A percentile compares a stretch with the other conserved stretches of the same genome.
These are phyloP conservation scores for Nephrocerus scutellatus DNA, from an alignment of 2,888 invertebrate species.

Conservation along the genomic window DNA sequence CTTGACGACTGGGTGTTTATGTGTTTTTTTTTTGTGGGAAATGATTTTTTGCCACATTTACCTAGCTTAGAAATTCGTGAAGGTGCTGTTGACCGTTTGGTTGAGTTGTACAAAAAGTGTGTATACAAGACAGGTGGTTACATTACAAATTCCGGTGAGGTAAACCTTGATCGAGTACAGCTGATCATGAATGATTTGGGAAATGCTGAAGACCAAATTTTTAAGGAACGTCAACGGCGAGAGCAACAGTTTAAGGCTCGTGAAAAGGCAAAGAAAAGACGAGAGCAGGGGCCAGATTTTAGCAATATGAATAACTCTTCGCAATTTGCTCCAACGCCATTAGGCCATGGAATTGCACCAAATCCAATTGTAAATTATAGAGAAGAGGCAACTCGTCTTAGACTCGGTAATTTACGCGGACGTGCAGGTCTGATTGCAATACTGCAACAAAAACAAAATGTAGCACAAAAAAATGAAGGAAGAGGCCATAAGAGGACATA, in stretches of 20 bases:
- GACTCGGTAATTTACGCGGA: slow-evolving; percentile 33
- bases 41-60: slow-evolving; percentile 96
- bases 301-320: slow-evolving; percentile 58
- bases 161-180: slow-evolving; percentile 88
- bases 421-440: slow-evolving; percentile 14
- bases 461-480: slow-evolving; percentile 21
- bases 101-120: slow-evolving; percentile 87
- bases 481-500: slow-evolving; percentile 44
- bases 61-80: slow-evolving; percentile 97
- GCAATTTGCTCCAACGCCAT: slow-evolving; percentile 68
- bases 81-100: slow-evolving; percentile 90
- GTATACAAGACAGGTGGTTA: slow-evolving; percentile 93
- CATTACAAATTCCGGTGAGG: slow-evolving; percentile 90
- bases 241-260: slow-evolving; percentile 75
- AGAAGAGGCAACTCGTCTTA: slow-evolving; percentile 60
- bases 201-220: slow-evolving; percentile 93
- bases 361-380: slow-evolving; percentile 61
- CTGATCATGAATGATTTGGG: slow-evolving; percentile 92
- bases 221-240: slow-evolving; percentile 80
- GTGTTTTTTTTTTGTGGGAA: slow-evolving; percentile 99
- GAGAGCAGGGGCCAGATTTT: slow-evolving; percentile 58
- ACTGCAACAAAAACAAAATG: slow-evolving; percentile 13
- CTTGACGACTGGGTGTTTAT: slow-evolving; percentile 98
- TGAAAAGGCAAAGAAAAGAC: slow-evolving; percentile 63
- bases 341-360: slow-evolving; percentile 53